These are phyloP conservation scores for Polypterus senegalus DNA, from an alignment of 2,113 vertebrate genomes.

Conservation along the genomic window DNA sequence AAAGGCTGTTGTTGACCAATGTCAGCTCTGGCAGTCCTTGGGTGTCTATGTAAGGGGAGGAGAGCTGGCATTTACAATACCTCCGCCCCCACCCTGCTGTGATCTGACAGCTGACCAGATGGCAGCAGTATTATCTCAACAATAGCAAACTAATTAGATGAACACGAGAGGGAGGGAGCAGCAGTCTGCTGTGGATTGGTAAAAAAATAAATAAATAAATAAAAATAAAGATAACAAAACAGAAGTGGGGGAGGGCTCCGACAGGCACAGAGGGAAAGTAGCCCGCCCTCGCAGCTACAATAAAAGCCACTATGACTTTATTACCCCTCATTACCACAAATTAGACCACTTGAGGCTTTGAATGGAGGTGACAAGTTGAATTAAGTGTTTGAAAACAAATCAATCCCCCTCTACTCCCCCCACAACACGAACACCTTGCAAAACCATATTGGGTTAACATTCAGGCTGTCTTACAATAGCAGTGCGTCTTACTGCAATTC, in stretches of 20 bases:
- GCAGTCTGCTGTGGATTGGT: conserved; percentile 23
- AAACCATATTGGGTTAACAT: conserved; percentile 54
- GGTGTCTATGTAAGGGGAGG: conserved; percentile 26
- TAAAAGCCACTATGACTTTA: conserved; percentile 59
- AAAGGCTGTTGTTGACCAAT: conserved; percentile 37
- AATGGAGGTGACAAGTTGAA: conserved; percentile 66
- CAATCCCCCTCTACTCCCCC: conserved; percentile 28
- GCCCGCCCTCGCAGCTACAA: conserved; percentile 36
- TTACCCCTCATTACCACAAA: conserved; percentile 68
- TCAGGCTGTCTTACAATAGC: conserved; percentile 31
- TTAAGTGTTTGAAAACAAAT: conserved; percentile 64
- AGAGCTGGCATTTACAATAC: conserved; percentile 23
- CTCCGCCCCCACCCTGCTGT: conserved; percentile 18
- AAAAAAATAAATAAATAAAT: conserved; percentile 13
- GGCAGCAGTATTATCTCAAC: conserved; percentile 55
- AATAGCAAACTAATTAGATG: conserved; percentile 61
- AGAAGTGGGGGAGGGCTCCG: conserved; percentile 4
- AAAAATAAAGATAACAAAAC: conserved; percentile 16
- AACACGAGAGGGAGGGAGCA: conserved; percentile 48
- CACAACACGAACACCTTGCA: conserved; percentile 13
- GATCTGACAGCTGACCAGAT: conserved; percentile 49
- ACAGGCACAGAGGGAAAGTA: conserved; percentile 5
- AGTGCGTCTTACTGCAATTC: conserved; percentile 20
- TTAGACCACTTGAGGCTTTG: conserved; percentile 58
- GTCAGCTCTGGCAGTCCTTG: conserved; percentile 26